These are phyloP conservation scores for Catharus bicknelli DNA, from an alignment of 2,113 vertebrate species.

Conservation along the genomic window DNA sequence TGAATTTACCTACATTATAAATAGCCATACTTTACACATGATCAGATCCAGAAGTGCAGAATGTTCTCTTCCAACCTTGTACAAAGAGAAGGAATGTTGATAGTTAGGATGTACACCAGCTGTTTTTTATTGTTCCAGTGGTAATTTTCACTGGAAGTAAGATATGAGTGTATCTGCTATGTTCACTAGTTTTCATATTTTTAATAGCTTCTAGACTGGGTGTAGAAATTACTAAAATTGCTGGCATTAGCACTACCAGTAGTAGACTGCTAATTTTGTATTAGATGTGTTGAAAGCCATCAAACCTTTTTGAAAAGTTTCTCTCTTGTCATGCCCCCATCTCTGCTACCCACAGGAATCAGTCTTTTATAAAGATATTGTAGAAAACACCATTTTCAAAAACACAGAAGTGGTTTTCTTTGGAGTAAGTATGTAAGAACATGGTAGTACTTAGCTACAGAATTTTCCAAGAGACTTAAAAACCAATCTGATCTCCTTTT, in stretches of 20 bases:
- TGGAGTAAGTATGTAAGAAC: background rate
- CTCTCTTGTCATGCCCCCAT: background rate
- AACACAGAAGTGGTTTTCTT: background rate
- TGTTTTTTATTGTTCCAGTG: background rate
- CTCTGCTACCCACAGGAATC: background rate
- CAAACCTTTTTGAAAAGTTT: background rate
- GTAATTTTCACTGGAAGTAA: background rate
- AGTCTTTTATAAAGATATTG: background rate
- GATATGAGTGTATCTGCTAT: background rate
- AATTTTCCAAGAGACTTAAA: background rate
- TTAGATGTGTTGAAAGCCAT: background rate
- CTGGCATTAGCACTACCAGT: background rate
- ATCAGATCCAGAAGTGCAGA: background rate
- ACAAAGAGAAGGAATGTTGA: background rate
- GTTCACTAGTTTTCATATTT: background rate
- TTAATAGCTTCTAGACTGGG: background rate
- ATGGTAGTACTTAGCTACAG: background rate
- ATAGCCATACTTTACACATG: background rate
- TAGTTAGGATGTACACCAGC: background rate
- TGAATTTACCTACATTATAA: background rate
- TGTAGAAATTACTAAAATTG: background rate
- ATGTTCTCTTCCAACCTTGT: background rate
- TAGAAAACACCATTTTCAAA: background rate
- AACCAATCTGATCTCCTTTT: background rate
- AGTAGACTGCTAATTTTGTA: background rate